Base-by-base conservation (phyloP, 2,113 vertebrate species). In the Panthera tigris region DNA sequence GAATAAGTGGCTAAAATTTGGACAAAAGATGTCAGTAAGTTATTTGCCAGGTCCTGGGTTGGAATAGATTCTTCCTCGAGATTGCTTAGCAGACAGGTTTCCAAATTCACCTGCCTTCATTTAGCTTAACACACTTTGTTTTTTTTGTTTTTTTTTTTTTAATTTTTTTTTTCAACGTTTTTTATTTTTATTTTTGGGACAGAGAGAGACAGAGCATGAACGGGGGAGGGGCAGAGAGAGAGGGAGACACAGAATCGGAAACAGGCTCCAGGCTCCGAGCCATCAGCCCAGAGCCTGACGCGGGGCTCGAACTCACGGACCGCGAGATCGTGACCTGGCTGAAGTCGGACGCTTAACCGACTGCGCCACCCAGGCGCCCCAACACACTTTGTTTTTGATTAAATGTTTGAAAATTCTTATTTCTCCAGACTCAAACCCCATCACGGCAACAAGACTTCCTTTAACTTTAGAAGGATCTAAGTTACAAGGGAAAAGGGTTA, bases 341-440 rank as follows among this genome's bases (percentile, higher is more conserved):
- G n/a, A n/a, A n/a, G n/a, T n/a, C n/a, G n/a, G n/a, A n/a, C n/a
- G n/a, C n/a, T n/a, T n/a, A n/a, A n/a, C n/a, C n/a, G n/a, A n/a
- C n/a, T n/a, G n/a, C n/a, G n/a, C n/a, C n/a, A n/a, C n/a, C n/a
- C n/a, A n/a, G n/a, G n/a, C n/a, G n/a, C n/a, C n/a, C n/a, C n/a
- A 52, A 52, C 7, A 86, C 27, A 29, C 10, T 73, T 71, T 50
- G 73, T 52, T 82, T 93, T 89, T 78, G 45, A 81, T 76, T 66
- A 88, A 88, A 78, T 48, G 41, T 92, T 95, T 89, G 74, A 66
- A 94, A 74, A 69, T 74, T 8, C 36, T 92, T 69, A 23, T 85
- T 68, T 84, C 73, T 69, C 31, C 10, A 0, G 9, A 93, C 12
- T 61, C 78, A 96, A 82, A 76, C 50, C 33, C 57, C 36, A 45